Base-by-base conservation (phyloP, 1,140 invertebrate genomes). In the Acyrthosiphon pisum region DNA sequence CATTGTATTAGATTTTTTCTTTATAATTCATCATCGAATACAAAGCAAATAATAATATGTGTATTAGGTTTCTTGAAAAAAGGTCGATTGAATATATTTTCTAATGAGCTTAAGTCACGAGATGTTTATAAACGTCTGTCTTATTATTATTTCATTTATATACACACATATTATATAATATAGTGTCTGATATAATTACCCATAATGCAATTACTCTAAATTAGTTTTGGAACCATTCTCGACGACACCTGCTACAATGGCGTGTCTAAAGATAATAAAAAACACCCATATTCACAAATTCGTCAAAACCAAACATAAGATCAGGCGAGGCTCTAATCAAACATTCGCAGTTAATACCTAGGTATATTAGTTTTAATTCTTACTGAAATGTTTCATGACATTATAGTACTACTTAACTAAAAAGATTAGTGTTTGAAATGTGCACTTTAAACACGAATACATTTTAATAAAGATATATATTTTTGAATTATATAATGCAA, bases 191-290 rank as follows among this genome's bases (percentile, higher is more conserved):
- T 50, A 83, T 91, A 91, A 91, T 91, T 91, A 91, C 35, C n/a
- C n/a, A 7, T 92, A 81, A 92, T 48, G 44, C n/a, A 46, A 83
- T 92, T 92, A 89, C 50, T 89, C 88, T 56, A 56, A 89, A 89
- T 89, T 89, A 84, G 41, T 83, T 92, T 92, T 26, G 23, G 50
- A 92, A 83, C 30, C 7, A 44, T 76, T 48, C 26, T 48, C 81
- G 50, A 48, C n/a, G 68, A 37, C 76, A 83, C 44, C 23, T 50
- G 35, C 90, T 83, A 53, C 91, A 83, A 41, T 92, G 23, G 76
- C 91, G 91, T 92, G 91, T 41, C 68, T 35, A 81, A 48, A 37
- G 41, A 84, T 92, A 92, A 92, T 83, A 92, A 92, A 91, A 92
- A n/a, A 92, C 91, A 83, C n/a, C n/a, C 44, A 50, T 37, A 35